Percentiles rank a stretch among this genome's conserved stretches.
These are phyloP conservation scores for Agrochola litura DNA, from an alignment of 2,888 invertebrate species.

Conservation along the genomic window DNA sequence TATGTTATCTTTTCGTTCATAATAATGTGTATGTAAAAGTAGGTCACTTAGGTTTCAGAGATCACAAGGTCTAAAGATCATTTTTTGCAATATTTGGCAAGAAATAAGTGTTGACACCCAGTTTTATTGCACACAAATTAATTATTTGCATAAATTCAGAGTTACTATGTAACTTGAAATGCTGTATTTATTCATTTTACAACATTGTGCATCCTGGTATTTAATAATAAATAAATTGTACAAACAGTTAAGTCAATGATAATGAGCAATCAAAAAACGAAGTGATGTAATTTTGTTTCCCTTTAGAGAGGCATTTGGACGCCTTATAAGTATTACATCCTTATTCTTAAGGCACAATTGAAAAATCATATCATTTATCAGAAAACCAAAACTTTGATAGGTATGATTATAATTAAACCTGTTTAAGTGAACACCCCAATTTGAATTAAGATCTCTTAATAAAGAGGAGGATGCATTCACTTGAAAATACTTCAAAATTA, in stretches of 20 bases:
- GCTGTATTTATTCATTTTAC: slow-evolving; percentile 26
- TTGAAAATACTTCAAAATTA: slow-evolving; percentile 63
- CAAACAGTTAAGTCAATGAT: slow-evolving; percentile 38
- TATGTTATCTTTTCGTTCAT: slow-evolving; percentile 9
- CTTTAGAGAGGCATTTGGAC: slow-evolving; percentile 45
- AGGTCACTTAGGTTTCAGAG: slow-evolving; percentile 37
- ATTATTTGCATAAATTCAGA: slow-evolving; percentile 5
- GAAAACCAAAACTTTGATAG: slow-evolving; percentile 28
- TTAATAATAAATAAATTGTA: slow-evolving; percentile 50
- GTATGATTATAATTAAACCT: slow-evolving; percentile 28
- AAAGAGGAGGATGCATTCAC: slow-evolving; percentile 54
- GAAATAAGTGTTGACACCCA: slow-evolving; percentile 39
- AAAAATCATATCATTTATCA: slow-evolving; percentile 53
- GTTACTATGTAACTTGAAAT: slow-evolving; percentile 49
- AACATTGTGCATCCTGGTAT: slow-evolving; percentile 29
- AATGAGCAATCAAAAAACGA: slow-evolving; percentile 35
- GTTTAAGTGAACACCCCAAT: slow-evolving; percentile 48
- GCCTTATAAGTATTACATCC: slow-evolving; percentile 56
- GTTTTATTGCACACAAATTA: slow-evolving; percentile 23
- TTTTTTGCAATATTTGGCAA: slow-evolving; percentile 63
- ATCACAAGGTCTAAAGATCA: slow-evolving; percentile 48
- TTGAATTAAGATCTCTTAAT: slow-evolving; percentile 53
- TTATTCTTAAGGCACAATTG: slow-evolving; percentile 69
- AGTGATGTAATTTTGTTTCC: slow-evolving; percentile 38
- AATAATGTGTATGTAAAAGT: slow-evolving; percentile 31